phyloP scores from a whole-genome alignment of 2,113 vertebrate species.

The Heteronetta atricapilla region DNA sequence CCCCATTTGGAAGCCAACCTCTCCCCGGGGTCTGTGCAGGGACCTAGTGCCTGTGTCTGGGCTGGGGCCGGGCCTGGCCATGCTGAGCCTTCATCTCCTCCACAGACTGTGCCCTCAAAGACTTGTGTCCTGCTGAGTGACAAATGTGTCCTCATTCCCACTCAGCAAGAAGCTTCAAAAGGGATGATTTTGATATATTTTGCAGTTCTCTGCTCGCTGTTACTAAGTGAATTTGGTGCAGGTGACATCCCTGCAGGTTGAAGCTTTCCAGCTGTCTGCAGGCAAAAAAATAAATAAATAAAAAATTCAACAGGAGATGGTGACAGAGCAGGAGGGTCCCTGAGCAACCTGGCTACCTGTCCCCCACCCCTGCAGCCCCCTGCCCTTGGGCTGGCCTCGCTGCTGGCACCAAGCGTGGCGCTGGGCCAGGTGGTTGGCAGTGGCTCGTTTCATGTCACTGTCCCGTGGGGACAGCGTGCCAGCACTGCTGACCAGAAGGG shows the following conservation, averaged over 20 bases:
- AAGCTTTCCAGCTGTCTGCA: background rate
- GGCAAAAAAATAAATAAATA: background rate
- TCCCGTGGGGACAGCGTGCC: background rate
- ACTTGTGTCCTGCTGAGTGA: background rate
- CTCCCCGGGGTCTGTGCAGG: background rate
- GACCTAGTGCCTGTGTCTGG: fast-evolving
- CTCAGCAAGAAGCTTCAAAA: slow-evolving; percentile 20
- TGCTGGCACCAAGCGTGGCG: background rate
- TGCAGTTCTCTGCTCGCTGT: background rate
- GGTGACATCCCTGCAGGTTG: background rate
- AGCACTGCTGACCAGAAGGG: background rate
- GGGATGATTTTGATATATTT: background rate
- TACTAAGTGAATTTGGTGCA: background rate
- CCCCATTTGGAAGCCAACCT: background rate
- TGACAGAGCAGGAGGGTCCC: background rate
- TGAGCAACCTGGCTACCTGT: background rate
- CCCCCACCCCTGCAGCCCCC: background rate
- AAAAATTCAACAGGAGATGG: background rate
- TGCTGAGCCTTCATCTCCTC: background rate
- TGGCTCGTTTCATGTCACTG: background rate
- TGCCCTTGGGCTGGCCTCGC: background rate
- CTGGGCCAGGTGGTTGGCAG: background rate
- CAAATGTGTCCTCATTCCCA: slow-evolving; percentile 5
- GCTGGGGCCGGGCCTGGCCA: background rate
- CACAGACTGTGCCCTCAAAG: background rate